Evolutionary conservation across 2,113 vertebrate genomes (phyloP), one percentile per base, ranked within the genome.

Genomic region (Anas platyrhynchos): DNA sequence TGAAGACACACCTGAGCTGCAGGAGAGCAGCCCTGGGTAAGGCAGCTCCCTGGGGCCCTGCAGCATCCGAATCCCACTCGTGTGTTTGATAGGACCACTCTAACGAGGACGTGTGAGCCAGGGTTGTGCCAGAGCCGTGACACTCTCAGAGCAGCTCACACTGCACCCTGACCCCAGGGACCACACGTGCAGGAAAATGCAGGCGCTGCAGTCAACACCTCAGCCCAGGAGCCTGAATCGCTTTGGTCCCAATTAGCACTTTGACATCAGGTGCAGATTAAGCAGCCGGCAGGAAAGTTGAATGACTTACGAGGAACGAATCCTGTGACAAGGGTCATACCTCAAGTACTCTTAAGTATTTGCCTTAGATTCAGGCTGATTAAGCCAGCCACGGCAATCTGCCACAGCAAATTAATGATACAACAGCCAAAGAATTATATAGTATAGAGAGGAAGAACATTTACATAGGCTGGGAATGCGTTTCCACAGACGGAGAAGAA

Each of bases 311-410:
- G 11, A 4, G 43, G 67, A 20, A 21, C 0, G 41, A 50, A 16
- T 12, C n/a, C 3, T 2, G 82, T 44, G 16, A 31, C 83, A 55
- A 83, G 81, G 74, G 61, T 79, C 85, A 27, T 11, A 48, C 31
- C 62, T 67, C 27, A 44, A 56, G 50, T 52, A 67, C 13, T 65
- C 54, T 29, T 31, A 43, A 46, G 94, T 61, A 7, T 85, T 25
- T 13, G 55, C 93, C 94, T 88, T 78, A 84, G 84, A 58, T 55
- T 77, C 50, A n/a, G 82, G 82, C 89, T 61, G 88, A 89, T 83
- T 44, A 81, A 95, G 87, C n/a, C 82, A 89, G 86, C 63, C 86
- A 31, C 25, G 36, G 79, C 46, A 38, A 68, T 74, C 74, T 67
- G 86, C 86, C 87, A 59, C 79, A 13, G 48, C 67, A 31, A 55